Percentiles rank a stretch among this genome's conserved stretches.
Conservation (phyloP, 2,888 invertebrate genomes). For the Eristalis intricaria region DNA sequence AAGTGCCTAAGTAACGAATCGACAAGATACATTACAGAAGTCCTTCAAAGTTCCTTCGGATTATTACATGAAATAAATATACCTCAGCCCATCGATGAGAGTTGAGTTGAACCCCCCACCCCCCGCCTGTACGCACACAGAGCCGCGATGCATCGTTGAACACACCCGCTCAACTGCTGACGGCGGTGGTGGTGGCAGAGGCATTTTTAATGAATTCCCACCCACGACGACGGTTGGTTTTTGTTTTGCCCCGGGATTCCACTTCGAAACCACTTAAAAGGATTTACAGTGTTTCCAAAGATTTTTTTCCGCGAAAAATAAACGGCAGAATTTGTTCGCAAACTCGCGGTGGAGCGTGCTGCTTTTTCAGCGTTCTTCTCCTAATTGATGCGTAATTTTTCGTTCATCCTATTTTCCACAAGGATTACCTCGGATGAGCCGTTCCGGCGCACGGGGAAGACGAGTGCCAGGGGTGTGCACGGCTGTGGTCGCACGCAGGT, state of each 20-base stretch:
- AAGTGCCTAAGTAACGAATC: conserved; percentile 41
- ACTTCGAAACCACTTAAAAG: conserved; percentile 37
- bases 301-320: background rate
- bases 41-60: background rate
- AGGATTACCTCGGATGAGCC: conserved; percentile 23
- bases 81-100: background rate
- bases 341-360: background rate
- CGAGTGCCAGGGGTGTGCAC: background rate
- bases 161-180: background rate
- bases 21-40: conserved; percentile 1
- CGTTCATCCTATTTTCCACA: conserved; percentile 30
- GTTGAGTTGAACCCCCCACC: too few relatives aligned
- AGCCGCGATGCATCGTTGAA: conserved; percentile 3
- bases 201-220: conserved; percentile 26
- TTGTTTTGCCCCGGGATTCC: conserved; percentile 20
- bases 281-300: conserved; percentile 17
- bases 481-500: conserved; percentile 21
- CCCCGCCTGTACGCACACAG: background rate
- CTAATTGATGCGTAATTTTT: conserved; percentile 55
- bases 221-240: background rate
- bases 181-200: background rate
- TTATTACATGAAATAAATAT: background rate
- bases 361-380: background rate
- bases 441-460: background rate
- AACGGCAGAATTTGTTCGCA: background rate